Base-by-base conservation (phyloP, 2,888 invertebrate genomes). In the Brenthis daphne region DNA sequence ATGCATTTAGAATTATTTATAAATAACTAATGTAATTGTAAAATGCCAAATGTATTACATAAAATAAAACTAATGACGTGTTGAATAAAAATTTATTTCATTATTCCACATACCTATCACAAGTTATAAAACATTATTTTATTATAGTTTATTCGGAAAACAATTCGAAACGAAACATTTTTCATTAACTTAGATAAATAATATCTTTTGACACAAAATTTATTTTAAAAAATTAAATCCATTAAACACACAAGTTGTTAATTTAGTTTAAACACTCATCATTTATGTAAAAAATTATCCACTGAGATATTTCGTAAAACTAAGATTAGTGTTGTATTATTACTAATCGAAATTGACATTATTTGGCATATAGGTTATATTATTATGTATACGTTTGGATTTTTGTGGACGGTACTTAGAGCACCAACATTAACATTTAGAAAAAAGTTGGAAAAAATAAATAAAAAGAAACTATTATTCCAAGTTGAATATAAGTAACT, bases 31-130 rank as follows among this genome's bases (percentile, higher is more conserved):
- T 57, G 48, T 68, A 56, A 51, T 66, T 71, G 53, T 71, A 68
- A 71, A 71, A 68, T 66, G 63, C 71, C 71, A 71, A 71, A 71
- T 66, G 68, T 67, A 68, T 48, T 65, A 68, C 53, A 65, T 68
- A 16, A 60, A 60, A 60, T 60, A 66, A 65, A 71, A 71, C 53
- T 68, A 70, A 65, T 50, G 12, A 50, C 37, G 13, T 56, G 24
- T 65, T 54, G 47, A 60, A 57, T 61, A 60, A 53, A 48, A 47
- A 56, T 61, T 70, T 51, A 63, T 66, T 69, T 57, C 11, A 54
- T 64, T 51, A 57, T 65, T 65, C 48, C 20, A 63, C 43, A 57
- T 53, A 29, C 4, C 56, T 61, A 66, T 65, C n/a, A 65, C 56
- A 64, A 67, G 50, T 53, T 66, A 56, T 47, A 60, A 60, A 50